Percentiles rank a stretch among this genome's conserved stretches.
Conservation (phyloP, 2,888 invertebrate species). For the Atherix ibis region DNA sequence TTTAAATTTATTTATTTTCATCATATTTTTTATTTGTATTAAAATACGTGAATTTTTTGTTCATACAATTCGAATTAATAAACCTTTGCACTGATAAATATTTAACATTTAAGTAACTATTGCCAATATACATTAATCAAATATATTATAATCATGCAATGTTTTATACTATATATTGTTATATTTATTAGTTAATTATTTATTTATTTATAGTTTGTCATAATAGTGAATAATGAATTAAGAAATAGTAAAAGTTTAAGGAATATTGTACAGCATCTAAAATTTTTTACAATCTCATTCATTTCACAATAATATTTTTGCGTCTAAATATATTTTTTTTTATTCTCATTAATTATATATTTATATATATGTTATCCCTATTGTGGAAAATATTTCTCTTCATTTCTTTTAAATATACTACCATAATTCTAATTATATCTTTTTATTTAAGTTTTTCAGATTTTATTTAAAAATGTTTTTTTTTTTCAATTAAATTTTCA, state of each 20-base stretch:
- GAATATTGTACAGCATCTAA: background rate
- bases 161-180: conserved; percentile 3
- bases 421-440: too few species aligned
- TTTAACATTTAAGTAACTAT: conserved; percentile 15
- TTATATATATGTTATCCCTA: conserved; percentile 5
- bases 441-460: too few species aligned
- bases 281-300: background rate
- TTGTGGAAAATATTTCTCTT: too few species aligned
- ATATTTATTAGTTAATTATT: conserved; percentile 1
- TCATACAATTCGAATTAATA: too few species aligned
- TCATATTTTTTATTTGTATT: too few species aligned
- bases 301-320: background rate
- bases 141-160: conserved; percentile 6
- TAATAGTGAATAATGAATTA: background rate
- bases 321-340: background rate
- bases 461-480: conserved; percentile 6
- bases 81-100: too few species aligned
- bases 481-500: conserved; percentile 1
- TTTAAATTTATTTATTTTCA: too few species aligned
- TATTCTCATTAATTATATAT: background rate
- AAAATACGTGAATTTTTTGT: too few species aligned
- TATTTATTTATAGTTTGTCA: background rate
- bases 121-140: conserved; percentile 13
- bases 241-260: background rate
- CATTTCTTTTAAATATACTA: too few species aligned